phyloP scores from a whole-genome alignment of 92 coral and sea anemone genomes.

The Meandrina meandrites region DNA sequence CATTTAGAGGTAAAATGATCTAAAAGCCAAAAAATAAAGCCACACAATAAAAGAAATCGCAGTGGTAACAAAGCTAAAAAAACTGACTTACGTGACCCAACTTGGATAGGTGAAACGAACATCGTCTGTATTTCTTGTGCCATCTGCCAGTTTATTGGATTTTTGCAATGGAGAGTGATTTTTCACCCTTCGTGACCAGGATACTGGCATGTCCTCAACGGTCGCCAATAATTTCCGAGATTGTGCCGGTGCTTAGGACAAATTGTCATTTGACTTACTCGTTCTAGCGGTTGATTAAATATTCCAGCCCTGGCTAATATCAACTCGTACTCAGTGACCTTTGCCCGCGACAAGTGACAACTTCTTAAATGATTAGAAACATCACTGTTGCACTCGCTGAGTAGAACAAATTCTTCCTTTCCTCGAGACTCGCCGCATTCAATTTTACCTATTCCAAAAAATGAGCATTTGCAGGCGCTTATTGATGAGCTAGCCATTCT shows the following conservation, averaged over 20 bases:
- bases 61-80: neutral
- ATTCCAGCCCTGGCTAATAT: slow-evolving; percentile 32
- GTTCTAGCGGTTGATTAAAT: slow-evolving; percentile 12
- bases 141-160: slow-evolving; percentile 26
- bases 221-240: slow-evolving; percentile 38
- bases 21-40: neutral
- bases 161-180: slow-evolving; percentile 11
- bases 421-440: slow-evolving; percentile 38
- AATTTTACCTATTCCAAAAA: slow-evolving; percentile 30
- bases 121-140: slow-evolving; percentile 12
- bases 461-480: slow-evolving; percentile 15
- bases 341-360: slow-evolving; percentile 31
- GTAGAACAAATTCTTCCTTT: slow-evolving; percentile 4
- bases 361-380: slow-evolving; percentile 19
- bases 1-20: too few relatives aligned
- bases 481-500: neutral
- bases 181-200: slow-evolving; percentile 20
- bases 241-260: slow-evolving; percentile 37
- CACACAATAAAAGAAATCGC: neutral
- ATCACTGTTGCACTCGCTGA: slow-evolving; percentile 13
- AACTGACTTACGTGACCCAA: slow-evolving; percentile 25
- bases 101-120: slow-evolving; percentile 24
- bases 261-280: neutral
- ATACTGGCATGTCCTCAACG: slow-evolving; percentile 30
- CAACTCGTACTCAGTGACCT: slow-evolving; percentile 24